Percentiles rank a stretch among this genome's conserved stretches.
These are phyloP conservation scores for Corythaeola cristata DNA, from an alignment of 2,113 vertebrate species.

Conservation along the genomic window DNA sequence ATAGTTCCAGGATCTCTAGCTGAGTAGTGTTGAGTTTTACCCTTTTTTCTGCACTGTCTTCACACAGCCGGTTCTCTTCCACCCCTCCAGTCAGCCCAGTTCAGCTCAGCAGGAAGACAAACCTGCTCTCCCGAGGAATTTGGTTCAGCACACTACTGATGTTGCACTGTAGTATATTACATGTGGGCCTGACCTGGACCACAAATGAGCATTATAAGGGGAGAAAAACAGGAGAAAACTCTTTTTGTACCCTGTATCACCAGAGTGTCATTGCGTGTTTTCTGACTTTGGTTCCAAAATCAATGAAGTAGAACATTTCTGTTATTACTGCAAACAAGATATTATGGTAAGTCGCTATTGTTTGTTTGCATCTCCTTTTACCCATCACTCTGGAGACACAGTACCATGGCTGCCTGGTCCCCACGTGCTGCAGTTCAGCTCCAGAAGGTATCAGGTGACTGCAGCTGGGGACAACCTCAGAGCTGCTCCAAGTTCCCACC, in stretches of 20 bases:
- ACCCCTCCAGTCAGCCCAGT: not conserved
- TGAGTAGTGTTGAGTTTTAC: not conserved
- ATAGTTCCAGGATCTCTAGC: not conserved
- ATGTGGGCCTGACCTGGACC: not conserved
- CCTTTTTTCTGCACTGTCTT: not conserved
- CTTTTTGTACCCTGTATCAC: not conserved
- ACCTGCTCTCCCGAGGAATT: not conserved
- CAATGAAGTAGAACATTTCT: not conserved
- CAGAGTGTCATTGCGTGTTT: not conserved
- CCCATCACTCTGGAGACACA: not conserved
- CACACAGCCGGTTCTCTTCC: not conserved
- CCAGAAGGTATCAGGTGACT: not conserved
- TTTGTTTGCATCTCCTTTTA: not conserved
- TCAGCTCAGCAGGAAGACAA: not conserved
- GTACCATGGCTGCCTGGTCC: not conserved
- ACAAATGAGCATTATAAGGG: not conserved
- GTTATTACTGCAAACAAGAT: not conserved
- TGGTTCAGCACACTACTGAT: not conserved
- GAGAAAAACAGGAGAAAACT: not conserved
- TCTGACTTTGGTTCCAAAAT: not conserved
- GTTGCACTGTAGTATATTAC: not conserved
- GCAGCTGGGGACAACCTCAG: not conserved
- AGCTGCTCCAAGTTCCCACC: not conserved
- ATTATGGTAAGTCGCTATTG: not conserved
- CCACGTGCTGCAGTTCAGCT: not conserved